Evolutionary conservation across 2,888 invertebrate species (phyloP), one percentile per base, ranked within the genome.

Genomic region (Diplazon laetatorius): DNA sequence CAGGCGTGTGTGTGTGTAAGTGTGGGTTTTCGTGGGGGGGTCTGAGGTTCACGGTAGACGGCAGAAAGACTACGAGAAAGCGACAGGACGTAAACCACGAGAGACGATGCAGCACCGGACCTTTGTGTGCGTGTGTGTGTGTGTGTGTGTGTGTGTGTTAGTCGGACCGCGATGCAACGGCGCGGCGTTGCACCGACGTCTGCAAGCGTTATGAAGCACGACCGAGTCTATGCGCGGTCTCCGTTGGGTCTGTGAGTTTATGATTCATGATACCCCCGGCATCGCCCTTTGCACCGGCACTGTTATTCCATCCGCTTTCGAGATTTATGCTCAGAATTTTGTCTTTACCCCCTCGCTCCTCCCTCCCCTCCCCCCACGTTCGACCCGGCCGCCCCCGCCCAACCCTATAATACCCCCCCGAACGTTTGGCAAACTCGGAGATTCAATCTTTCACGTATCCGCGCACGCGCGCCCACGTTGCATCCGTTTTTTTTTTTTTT

Each of bases 211-310:
- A 73, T 73, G 76, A 80, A 73, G 79, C 73, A 80, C 72, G 76
- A 73, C 57, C 76, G 79, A 73, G 80, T 80, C 76, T 78, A 78
- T 80, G 76, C 75, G 74, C 75, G 74, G 39, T 37, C 57, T 35
- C 8, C 35, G 55, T 14, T 35, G 16, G 60, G 50, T 37, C 65
- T 10, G 66, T 52, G 76, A 72, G 14, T 12, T 18, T 75, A 78
- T 80, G 80, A 82, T 82, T 82, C 78, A 82, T 80, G 76, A 76
- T 74, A n/a, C 72, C 46, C 78, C 80, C 78, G 73, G 75, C 71
- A 70, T 75, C 72, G 80, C 74, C 82, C 75, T 78, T 76, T 78
- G 74, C 70, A 77, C 78, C 78, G 75, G 72, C 78, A 68, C 74
- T 82, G 76, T 80, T 76, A 80, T 80, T 78, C 80, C 82, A 77